Evolutionary conservation across 2,888 invertebrate species (phyloP).

Genomic region (Meteorus cinctellus): DNA sequence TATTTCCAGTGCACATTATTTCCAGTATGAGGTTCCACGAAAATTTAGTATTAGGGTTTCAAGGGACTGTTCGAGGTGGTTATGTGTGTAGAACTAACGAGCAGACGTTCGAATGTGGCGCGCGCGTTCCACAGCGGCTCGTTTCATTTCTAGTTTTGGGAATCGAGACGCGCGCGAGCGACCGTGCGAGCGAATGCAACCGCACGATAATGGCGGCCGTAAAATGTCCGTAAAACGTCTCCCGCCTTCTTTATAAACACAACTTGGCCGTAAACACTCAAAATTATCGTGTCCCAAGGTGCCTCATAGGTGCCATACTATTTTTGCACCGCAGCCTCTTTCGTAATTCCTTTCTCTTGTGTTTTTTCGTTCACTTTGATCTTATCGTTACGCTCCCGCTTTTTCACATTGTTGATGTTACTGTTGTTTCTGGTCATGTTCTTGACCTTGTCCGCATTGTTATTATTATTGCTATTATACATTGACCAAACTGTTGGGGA

Average conservation of each 20-base stretch:
- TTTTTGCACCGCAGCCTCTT: conserved; percentile 22
- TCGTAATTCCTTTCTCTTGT: not conserved
- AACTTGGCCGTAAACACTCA: conserved; percentile 59
- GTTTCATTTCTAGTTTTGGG: conserved; percentile 61
- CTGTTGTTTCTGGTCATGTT: too few relatives aligned
- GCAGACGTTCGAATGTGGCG: conserved; percentile 26
- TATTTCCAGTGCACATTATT: not conserved
- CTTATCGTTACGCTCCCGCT: conserved; percentile 27
- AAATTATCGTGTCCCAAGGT: conserved; percentile 57
- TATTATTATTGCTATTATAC: too few relatives aligned
- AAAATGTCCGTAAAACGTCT: conserved; percentile 63
- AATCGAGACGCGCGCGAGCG: conserved; percentile 48
- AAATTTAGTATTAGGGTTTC: conserved; percentile 6
- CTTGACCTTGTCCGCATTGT: too few relatives aligned
- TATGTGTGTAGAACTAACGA: conserved; percentile 3
- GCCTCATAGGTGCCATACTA: conserved; percentile 44
- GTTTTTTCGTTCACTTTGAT: conserved; percentile 19
- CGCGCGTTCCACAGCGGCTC: conserved; percentile 42
- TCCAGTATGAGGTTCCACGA: not conserved
- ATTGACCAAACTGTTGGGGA: too few relatives aligned
- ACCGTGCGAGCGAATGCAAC: conserved; percentile 34
- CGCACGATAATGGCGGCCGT: conserved; percentile 57
- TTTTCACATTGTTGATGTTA: not conserved
- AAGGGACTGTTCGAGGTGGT: not conserved
- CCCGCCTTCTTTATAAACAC: conserved; percentile 59